phyloP scores from a whole-genome alignment of 2,797 vertebrate species.

The Phaenicophaeus curvirostris region DNA sequence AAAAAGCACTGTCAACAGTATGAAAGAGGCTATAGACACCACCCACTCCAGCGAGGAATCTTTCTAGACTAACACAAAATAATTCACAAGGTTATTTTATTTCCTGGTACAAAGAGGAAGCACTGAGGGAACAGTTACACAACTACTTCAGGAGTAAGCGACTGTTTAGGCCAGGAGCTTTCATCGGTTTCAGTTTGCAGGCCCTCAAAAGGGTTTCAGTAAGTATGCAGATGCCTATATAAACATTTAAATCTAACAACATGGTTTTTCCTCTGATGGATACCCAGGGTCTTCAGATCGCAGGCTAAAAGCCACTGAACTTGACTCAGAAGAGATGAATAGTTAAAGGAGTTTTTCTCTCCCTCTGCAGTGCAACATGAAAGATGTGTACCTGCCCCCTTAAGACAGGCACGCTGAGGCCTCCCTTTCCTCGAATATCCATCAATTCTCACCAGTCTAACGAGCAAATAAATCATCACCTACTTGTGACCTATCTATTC shows the following conservation, averaged over 20 bases:
- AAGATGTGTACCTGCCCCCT: not conserved
- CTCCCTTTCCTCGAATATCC: not conserved
- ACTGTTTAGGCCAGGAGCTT: not conserved
- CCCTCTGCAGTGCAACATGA: not conserved
- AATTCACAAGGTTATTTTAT: not conserved
- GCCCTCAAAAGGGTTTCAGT: not conserved
- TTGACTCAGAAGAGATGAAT: not conserved
- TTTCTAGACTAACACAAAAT: conserved; percentile 6
- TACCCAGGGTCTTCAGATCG: not conserved
- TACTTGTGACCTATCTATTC: not conserved
- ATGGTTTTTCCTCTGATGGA: not conserved
- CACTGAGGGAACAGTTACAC: not conserved
- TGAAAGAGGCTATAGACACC: not conserved
- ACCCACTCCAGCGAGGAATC: not conserved
- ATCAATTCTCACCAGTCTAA: not conserved
- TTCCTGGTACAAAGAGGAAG: not conserved
- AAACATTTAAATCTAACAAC: not conserved
- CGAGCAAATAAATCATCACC: conserved; percentile 37
- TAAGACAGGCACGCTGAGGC: not conserved
- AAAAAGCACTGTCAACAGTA: conserved; percentile 17
- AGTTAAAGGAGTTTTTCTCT: not conserved
- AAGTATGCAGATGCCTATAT: not conserved
- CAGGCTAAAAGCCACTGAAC: not conserved
- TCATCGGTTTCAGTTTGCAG: not conserved
- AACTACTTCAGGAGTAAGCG: not conserved